Evolutionary conservation across 2,113 vertebrate species (phyloP), one percentile per base, ranked within the genome.

Genomic region (Merops nubicus): DNA sequence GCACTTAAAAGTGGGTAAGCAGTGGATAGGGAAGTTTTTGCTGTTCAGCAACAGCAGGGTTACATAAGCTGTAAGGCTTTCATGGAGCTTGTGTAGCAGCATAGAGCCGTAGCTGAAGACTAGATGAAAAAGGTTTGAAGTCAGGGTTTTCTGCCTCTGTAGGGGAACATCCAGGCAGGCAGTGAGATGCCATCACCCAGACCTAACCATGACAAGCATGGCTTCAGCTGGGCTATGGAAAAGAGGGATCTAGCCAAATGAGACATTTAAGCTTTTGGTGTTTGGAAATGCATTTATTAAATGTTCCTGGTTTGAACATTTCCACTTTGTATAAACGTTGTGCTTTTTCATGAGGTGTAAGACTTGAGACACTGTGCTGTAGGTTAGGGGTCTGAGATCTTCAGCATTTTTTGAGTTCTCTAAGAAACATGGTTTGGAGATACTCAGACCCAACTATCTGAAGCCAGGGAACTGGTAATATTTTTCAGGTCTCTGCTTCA

Each of bases 191-290:
- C 5, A 1, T 54, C 38, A 63, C 33, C 6, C 17, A 65, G 67
- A 12, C 15, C 31, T 42, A 47, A 23, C 6, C 20, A 11, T 9
- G 29, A 29, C 65, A 83, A 1, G 1, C 20, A 2, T 0, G 13
- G 2, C 9, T 60, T 85, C 45, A 33, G 26, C 19, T 28, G 16
- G 45, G 28, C 15, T 6, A 8, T 8, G 15, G 59, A 25, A 54
- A 45, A 40, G 40, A 36, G 42, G 7, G 12, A 8, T 43, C n/a
- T 34, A 7, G 8, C 36, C 50, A 43, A 29, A 22, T 13, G 23
- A 82, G 75, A 38, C 40, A 28, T n/a, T 56, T 9, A 48, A 57
- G 53, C 38, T 43, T 40, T 14, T 28, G 2, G 8, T 11, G 0
- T 74, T 62, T 64, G 73, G 57, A 12, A 11, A 34, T 69, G 15